These are phyloP conservation scores for Bombyx huttoni DNA, from an alignment of 2,888 invertebrate genomes.

Conservation along the genomic window DNA sequence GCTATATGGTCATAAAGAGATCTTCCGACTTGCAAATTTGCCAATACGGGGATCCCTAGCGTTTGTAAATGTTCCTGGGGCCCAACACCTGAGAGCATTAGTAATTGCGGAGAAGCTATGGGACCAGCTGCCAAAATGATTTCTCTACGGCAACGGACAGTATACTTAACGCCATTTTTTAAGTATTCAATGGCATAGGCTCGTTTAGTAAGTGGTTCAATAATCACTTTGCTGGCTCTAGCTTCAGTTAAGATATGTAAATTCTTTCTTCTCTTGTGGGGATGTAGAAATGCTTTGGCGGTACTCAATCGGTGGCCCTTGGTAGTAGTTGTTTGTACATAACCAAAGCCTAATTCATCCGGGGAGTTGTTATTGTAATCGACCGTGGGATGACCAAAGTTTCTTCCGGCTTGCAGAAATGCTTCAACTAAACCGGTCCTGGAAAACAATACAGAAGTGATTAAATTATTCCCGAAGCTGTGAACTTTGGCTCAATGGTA, in stretches of 20 bases:
- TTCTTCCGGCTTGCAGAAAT: conserved; percentile 73
- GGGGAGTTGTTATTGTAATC: conserved; percentile 78
- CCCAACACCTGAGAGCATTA: conserved; percentile 89
- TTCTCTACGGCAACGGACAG: conserved; percentile 80
- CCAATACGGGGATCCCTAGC: conserved; percentile 73
- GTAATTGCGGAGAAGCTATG: conserved; percentile 89
- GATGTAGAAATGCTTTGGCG: conserved; percentile 77
- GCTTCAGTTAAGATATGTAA: conserved; percentile 64
- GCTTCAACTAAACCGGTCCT: conserved; percentile 67
- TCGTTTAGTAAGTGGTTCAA: conserved; percentile 70
- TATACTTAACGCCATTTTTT: conserved; percentile 60
- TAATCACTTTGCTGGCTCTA: conserved; percentile 47
- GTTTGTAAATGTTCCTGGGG: conserved; percentile 69
- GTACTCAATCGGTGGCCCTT: conserved; percentile 78
- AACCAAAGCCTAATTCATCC: conserved; percentile 74
- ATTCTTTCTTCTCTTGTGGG: conserved; percentile 75
- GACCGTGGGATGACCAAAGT: conserved; percentile 66
- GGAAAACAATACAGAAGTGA: conserved; percentile 1
- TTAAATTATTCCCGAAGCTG: conserved; percentile 2
- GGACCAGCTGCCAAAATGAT: conserved; percentile 90
- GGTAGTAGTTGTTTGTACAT: conserved; percentile 62
- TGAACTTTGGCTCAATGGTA: conserved; percentile 16
- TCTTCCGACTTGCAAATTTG: conserved; percentile 77
- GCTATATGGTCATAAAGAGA: conserved; percentile 75
- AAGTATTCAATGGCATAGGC: conserved; percentile 80